Evolutionary conservation across 2,113 vertebrate genomes (phyloP), one percentile per base, ranked within the genome.

Genomic region (Corythaixoides concolor): DNA sequence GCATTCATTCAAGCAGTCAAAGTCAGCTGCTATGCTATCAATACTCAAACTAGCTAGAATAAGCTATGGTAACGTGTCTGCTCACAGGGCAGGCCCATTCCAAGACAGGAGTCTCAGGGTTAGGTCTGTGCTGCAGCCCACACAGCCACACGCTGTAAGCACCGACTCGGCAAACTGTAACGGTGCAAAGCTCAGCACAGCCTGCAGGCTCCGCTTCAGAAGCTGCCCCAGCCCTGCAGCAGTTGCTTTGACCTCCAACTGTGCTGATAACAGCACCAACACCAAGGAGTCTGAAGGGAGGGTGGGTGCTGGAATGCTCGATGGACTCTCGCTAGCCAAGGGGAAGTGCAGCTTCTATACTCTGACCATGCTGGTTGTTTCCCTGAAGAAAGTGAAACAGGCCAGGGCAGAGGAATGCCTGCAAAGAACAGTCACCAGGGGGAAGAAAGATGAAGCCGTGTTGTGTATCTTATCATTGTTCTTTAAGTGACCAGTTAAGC

Each of bases 401-500:
- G 12, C 45, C 55, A 39, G 15, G 49, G 39, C 59, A 75, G 60
- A 69, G 41, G 37, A 66, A 45, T 3, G 39, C 30, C 63, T 50
- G 68, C 17, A 12, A 39, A 49, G 58, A 74, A 27, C 35, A 74
- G 67, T 53, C 68, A 33, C n/a, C 27, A 26, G 18, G 17, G 30
- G 53, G 17, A 30, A 30, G 69, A 55, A 59, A 76, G 58, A n/a
- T 67, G 33, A 73, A 55, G 32, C 60, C 50, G 55, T 53, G 33
- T 50, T 92, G 82, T 79, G 45, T 93, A 73, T 84, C 45, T 92
- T 85, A 68, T 78, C 24, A 0, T 15, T n/a, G 13, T 76, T 90
- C 60, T 87, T 90, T 78, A 72, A 94, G 85, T 69, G 77, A 84
- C 81, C n/a, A 32, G 81, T 81, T 83, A 91, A 92, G 64, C 41